Evolutionary conservation across 2,797 vertebrate genomes (phyloP).

Genomic region (Gila robusta): DNA sequence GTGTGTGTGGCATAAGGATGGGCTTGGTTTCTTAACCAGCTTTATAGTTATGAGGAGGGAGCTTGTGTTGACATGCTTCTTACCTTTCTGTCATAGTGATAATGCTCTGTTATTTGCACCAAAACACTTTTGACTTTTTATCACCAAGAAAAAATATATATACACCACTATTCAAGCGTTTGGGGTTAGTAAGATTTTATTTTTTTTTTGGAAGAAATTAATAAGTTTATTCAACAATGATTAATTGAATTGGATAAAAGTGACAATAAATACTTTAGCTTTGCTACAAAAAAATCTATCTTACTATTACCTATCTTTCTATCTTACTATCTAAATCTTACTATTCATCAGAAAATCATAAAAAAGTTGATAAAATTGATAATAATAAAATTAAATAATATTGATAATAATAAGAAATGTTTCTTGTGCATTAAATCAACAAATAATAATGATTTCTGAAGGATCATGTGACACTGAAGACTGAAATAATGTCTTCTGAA

Average conservation of each 20-base stretch:
- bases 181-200: background rate
- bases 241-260: background rate
- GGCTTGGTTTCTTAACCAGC: conserved; percentile 34
- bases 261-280: background rate
- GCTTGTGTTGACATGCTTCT: conserved; percentile 47
- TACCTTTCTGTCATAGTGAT: conserved; percentile 6
- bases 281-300: background rate
- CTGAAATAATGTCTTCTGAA: background rate
- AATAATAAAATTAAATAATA: no score
- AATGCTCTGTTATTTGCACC: conserved; percentile 18
- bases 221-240: background rate
- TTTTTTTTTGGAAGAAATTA: background rate
- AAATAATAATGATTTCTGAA: background rate
- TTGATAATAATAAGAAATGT: background rate
- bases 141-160: no score
- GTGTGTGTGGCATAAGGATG: conserved; percentile 6
- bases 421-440: background rate
- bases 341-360: background rate
- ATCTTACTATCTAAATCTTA: no score
- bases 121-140: background rate
- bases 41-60: conserved; percentile 13
- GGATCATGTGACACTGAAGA: background rate
- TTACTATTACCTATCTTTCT: no score
- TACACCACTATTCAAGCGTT: background rate
- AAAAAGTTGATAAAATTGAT: background rate